phyloP scores from a whole-genome alignment of 1,140 invertebrate species.

The Lamellibrachia luymesi region DNA sequence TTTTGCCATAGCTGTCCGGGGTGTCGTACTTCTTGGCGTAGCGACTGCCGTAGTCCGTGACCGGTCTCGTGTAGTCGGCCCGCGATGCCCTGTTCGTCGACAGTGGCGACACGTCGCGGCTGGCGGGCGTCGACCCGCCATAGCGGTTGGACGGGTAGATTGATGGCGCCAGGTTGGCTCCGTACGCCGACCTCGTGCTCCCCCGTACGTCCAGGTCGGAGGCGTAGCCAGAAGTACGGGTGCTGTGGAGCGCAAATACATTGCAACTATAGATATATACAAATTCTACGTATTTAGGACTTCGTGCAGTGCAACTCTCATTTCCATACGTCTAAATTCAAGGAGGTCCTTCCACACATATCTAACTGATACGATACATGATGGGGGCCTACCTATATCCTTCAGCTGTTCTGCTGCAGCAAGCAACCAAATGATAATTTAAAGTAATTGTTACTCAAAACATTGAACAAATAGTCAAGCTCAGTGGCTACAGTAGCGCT shows the following conservation, averaged over 20 bases:
- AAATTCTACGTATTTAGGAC: slow-evolving; percentile 8
- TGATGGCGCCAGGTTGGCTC: slow-evolving; percentile 27
- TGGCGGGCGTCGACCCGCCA: slow-evolving; percentile 28
- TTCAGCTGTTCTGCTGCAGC: too few species aligned
- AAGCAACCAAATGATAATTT: too few species aligned
- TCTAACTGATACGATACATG: too few species aligned
- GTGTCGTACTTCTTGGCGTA: neutral
- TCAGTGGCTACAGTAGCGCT: too few species aligned
- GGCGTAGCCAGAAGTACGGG: slow-evolving; percentile 9
- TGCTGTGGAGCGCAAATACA: neutral
- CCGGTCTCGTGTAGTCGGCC: slow-evolving; percentile 18
- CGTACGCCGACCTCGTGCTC: slow-evolving; percentile 41
- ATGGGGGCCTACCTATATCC: too few species aligned
- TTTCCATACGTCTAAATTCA: too few species aligned
- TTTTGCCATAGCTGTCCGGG: neutral
- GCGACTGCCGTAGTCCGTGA: neutral
- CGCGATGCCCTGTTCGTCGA: slow-evolving; percentile 33
- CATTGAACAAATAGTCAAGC: too few species aligned
- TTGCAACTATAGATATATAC: slow-evolving; percentile 33
- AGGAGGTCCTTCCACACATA: too few species aligned
- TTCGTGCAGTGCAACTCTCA: too few species aligned
- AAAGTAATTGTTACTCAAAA: too few species aligned
- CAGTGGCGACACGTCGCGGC: slow-evolving; percentile 46
- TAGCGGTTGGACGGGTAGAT: neutral
- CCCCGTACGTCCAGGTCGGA: slow-evolving; percentile 37